Conservation (phyloP, 1,140 invertebrate genomes). For the Atopsyche davidsoni region DNA sequence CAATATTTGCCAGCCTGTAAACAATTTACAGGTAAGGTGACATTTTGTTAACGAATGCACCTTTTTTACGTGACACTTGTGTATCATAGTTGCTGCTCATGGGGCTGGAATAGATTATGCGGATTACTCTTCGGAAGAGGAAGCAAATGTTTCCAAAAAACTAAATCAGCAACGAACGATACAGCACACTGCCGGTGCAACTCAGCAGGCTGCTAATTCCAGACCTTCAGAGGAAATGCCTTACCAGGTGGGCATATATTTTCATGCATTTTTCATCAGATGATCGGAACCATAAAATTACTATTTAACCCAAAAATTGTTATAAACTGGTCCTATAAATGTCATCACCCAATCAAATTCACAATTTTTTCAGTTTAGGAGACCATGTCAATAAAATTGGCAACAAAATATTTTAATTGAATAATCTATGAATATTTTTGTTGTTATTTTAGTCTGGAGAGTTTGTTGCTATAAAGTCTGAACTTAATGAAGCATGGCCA, state of each 20-base stretch:
- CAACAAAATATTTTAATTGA: too few species aligned
- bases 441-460: conserved; percentile 72
- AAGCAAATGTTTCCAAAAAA: conserved; percentile 40
- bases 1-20: background rate
- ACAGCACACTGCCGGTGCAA: conserved; percentile 41
- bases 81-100: conserved; percentile 44
- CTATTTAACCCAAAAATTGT: background rate
- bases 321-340: too few species aligned
- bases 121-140: conserved; percentile 41
- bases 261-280: too few species aligned
- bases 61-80: conserved; percentile 11
- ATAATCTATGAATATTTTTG: too few species aligned
- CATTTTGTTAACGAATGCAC: conserved; percentile 1
- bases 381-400: too few species aligned
- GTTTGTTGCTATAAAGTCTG: conserved; percentile 74
- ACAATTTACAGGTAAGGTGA: background rate
- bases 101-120: conserved; percentile 47
- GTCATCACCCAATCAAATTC: too few species aligned
- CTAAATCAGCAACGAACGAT: conserved; percentile 47
- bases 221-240: conserved; percentile 50
- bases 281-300: too few species aligned
- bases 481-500: conserved; percentile 69
- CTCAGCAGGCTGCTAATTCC: conserved; percentile 39
- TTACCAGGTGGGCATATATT: conserved; percentile 46
- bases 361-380: too few species aligned